Evolutionary conservation across 2,113 vertebrate genomes (phyloP).

Genomic region (Toxotes jaculatrix): DNA sequence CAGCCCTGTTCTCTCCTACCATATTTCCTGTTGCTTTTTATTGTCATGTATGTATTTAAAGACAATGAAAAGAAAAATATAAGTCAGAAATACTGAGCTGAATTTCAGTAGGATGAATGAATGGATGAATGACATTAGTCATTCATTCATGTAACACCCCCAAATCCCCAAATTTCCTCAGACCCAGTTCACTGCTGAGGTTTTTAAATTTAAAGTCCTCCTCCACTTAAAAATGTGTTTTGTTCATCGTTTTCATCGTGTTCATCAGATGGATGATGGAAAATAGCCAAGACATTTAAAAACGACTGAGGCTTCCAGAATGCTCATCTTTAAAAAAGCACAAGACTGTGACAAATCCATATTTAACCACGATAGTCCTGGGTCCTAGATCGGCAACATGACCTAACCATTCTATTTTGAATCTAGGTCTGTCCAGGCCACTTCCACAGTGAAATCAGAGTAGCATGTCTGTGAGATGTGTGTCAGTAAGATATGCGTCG

Average conservation of each 20-base stretch:
- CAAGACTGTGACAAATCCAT: slow-evolving; percentile 7
- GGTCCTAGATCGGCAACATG: slow-evolving; percentile 34
- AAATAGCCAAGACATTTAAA: slow-evolving; percentile 7
- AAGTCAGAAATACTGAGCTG: neutral
- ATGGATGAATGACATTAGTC: too few species aligned
- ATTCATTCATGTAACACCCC: too few species aligned
- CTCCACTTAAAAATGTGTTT: too few species aligned
- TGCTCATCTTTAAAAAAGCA: slow-evolving; percentile 8
- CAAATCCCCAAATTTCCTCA: too few species aligned
- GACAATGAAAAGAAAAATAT: neutral
- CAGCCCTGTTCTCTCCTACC: slow-evolving; percentile 4
- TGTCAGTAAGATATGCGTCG: slow-evolving; percentile 68
- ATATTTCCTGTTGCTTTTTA: slow-evolving; percentile 28
- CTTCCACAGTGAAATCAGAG: slow-evolving; percentile 76
- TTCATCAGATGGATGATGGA: too few species aligned
- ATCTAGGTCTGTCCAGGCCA: slow-evolving; percentile 36
- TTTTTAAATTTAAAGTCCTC: too few species aligned
- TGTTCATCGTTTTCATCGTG: too few species aligned
- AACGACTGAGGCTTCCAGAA: slow-evolving; percentile 1
- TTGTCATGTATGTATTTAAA: slow-evolving; percentile 46
- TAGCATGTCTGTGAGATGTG: slow-evolving; percentile 64
- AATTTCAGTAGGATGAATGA: neutral
- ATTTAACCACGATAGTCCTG: slow-evolving; percentile 21
- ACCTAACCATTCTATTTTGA: slow-evolving; percentile 55
- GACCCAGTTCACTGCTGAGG: too few species aligned